A percentile compares a stretch with the other conserved stretches of the same genome.
phyloP scores from a whole-genome alignment of 2,113 vertebrate genomes.

The Cinclus cinclus region DNA sequence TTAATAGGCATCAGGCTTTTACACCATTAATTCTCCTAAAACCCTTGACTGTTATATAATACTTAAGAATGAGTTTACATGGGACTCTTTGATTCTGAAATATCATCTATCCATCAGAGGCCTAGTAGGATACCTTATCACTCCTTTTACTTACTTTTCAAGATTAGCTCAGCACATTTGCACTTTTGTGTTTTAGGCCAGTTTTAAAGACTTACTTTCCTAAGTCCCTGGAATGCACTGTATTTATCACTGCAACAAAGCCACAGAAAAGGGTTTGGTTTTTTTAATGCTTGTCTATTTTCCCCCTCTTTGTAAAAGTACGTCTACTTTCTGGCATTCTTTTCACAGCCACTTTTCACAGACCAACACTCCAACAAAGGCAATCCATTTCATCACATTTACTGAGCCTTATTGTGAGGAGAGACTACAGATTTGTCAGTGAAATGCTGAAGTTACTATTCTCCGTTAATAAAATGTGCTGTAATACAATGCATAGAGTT shows the following conservation, averaged over 20 bases:
- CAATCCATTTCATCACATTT: neutral
- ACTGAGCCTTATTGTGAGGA: neutral
- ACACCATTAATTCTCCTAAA: slow-evolving; percentile 53
- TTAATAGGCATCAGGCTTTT: slow-evolving; percentile 45
- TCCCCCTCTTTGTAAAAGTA: neutral
- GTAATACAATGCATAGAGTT: neutral
- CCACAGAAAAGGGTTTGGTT: neutral
- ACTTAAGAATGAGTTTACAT: neutral
- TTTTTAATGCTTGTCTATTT: neutral
- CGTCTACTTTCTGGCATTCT: slow-evolving; percentile 10
- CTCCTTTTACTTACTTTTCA: neutral
- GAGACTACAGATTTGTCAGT: neutral
- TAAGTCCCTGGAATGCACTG: neutral
- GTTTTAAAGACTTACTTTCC: neutral
- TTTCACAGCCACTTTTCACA: slow-evolving; percentile 8
- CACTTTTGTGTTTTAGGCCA: neutral
- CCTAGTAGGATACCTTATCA: neutral
- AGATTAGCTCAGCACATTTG: neutral
- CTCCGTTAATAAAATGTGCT: neutral
- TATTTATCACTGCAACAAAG: slow-evolving; percentile 38
- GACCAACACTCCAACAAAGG: neutral
- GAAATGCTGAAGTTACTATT: neutral
- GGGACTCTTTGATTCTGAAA: neutral
- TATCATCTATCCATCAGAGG: neutral
- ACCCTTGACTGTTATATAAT: slow-evolving; percentile 42